Evolutionary conservation across 1,140 invertebrate genomes (phyloP), one percentile per base, ranked within the genome.

Genomic region (Lepidurus couesii): DNA sequence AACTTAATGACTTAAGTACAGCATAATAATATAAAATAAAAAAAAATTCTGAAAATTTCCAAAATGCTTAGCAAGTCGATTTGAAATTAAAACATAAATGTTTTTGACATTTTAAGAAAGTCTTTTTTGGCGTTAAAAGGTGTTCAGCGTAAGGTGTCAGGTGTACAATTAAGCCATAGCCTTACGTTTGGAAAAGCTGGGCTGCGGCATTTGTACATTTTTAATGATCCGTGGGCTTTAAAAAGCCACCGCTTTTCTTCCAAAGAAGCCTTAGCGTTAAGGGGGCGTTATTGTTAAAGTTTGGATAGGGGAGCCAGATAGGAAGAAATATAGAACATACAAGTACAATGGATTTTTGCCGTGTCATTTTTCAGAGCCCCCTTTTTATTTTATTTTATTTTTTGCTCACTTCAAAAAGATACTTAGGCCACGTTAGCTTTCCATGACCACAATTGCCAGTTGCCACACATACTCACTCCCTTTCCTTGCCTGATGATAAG

Each of bases 311-410:
- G 53, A 34, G 53, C 53, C 21, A 21, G 53, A 65, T 21, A 65
- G 53, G 53, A 13, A 34, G 34, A 65, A 65, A 65, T 65, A 65
- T 65, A 65, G 53, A 65, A 65, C 53, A 65, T 21, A 65, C 2
- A 65, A 65, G 53, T 65, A 65, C 8, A 65, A 65, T 16, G 53
- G 53, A 65, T 65, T 65, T 65, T 65, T 21, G 53, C 53, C 21
- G 13, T 16, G 53, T 65, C 53, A 65, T 65, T 65, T 65, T 21
- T 65, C 13, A 65, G 7, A 65, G 53, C 21, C 53, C 53, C 53
- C 53, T n/a, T 65, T 65, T 65, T 65, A n/a, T 65, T 21, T 65
- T 65, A n/a, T 65, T 65, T 7, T 65, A n/a, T 21, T 9, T 21
- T 21, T 65, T 65, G n/a, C 53, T 21, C 13, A 65, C 53, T n/a